Conservation (phyloP, 2,888 invertebrate species). For the Onthophagus sagittarius region DNA sequence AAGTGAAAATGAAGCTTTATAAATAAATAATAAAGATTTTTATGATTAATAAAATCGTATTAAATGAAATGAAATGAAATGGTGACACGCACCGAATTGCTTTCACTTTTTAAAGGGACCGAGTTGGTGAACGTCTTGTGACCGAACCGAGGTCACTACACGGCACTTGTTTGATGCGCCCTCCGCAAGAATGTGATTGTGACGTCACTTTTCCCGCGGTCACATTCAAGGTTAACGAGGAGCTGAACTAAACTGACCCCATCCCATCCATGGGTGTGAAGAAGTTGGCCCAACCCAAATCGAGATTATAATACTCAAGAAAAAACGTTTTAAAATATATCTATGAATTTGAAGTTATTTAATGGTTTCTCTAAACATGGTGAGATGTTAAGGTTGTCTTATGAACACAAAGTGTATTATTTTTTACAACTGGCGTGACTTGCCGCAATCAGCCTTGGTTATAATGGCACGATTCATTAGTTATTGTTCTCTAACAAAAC, state of each 20-base stretch:
- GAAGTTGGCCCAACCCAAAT: neutral
- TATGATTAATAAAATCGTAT: too few species aligned
- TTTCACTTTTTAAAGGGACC: conserved; percentile 17
- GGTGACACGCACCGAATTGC: neutral
- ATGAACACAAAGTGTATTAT: too few species aligned
- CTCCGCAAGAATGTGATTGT: conserved; percentile 32
- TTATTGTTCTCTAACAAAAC: neutral
- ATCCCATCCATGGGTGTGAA: neutral
- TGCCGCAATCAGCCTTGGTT: neutral
- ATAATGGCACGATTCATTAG: neutral
- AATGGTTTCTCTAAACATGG: too few species aligned
- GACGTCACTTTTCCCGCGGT: conserved; percentile 7
- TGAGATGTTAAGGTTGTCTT: too few species aligned
- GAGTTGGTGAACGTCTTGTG: conserved; percentile 1
- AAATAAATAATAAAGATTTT: too few species aligned
- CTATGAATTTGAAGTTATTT: too few species aligned
- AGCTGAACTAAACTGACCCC: neutral
- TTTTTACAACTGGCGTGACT: neutral
- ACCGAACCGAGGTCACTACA: conserved; percentile 11
- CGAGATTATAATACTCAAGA: neutral
- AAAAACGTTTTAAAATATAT: too few species aligned
- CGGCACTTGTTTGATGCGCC: conserved; percentile 28
- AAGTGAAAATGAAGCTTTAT: too few species aligned
- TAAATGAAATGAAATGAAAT: too few species aligned
- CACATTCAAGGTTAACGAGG: neutral